These are phyloP conservation scores for Magallana nippona DNA, from an alignment of 2,888 invertebrate genomes.

Conservation along the genomic window DNA sequence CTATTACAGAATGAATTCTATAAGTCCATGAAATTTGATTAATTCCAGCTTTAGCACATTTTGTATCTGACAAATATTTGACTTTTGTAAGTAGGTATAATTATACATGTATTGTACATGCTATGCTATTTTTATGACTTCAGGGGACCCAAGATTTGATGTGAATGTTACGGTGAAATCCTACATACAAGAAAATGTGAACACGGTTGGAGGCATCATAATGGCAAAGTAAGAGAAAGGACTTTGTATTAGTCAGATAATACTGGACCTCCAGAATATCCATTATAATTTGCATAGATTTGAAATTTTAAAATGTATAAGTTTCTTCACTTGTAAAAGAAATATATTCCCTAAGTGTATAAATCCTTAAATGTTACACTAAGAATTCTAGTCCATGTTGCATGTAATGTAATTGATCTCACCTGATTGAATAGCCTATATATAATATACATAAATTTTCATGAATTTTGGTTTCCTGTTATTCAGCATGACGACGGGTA, in stretches of 20 bases:
- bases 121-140: constrained; percentile 22
- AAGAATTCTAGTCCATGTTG: too few species aligned
- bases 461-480: background rate
- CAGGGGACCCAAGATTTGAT: constrained; percentile 94
- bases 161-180: constrained; percentile 97
- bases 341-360: too few species aligned
- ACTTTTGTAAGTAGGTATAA: too few species aligned
- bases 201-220: constrained; percentile 90
- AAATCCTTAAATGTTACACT: too few species aligned
- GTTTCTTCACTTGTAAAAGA: too few species aligned
- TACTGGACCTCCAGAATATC: too few species aligned
- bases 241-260: background rate
- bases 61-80: background rate
- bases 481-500: constrained; percentile 90
- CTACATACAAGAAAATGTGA: constrained; percentile 92
- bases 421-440: too few species aligned
- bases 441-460: too few species aligned
- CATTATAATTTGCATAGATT: too few species aligned
- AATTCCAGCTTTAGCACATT: background rate
- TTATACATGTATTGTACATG: too few species aligned
- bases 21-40: constrained; percentile 70
- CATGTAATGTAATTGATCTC: too few species aligned
- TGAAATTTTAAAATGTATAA: too few species aligned
- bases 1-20: constrained; percentile 85
- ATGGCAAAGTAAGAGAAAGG: constrained; percentile 87